These are phyloP conservation scores for Oikopleura albicans DNA, from an alignment of 23 tunicate genomes.

Conservation along the genomic window DNA sequence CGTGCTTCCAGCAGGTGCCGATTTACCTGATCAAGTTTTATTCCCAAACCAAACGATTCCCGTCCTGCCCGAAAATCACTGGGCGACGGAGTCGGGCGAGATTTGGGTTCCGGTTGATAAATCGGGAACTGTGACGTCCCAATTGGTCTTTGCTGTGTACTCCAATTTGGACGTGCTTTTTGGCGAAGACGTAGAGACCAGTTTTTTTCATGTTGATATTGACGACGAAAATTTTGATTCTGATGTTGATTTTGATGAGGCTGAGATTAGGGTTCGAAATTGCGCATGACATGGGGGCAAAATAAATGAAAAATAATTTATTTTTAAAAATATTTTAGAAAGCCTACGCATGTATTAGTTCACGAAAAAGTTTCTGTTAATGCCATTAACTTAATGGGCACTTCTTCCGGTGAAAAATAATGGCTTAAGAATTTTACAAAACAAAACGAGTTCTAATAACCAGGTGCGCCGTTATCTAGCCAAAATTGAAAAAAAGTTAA, in stretches of 20 bases:
- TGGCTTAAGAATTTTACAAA: too few relatives aligned
- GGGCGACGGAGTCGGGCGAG: constrained; percentile 3
- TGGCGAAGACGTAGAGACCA: not conserved
- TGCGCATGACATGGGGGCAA: too few relatives aligned
- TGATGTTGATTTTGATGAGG: not conserved
- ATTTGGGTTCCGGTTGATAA: not conserved
- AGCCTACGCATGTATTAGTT: not conserved
- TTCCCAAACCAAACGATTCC: not conserved
- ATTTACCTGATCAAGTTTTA: not conserved
- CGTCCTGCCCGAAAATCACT: not conserved
- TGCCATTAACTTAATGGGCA: not conserved
- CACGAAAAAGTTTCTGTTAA: not conserved
- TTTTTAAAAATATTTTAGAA: not conserved
- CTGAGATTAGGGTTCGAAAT: not conserved
- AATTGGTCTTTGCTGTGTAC: not conserved
- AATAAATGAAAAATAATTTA: not conserved
- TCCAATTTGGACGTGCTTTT: not conserved
- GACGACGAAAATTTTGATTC: not conserved
- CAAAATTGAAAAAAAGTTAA: too few relatives aligned
- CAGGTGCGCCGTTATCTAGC: too few relatives aligned
- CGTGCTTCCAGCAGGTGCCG: not conserved
- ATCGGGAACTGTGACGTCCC: not conserved
- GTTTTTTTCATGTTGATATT: constrained; percentile 9
- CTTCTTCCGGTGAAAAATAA: too few relatives aligned
- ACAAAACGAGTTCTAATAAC: too few relatives aligned